Conservation (phyloP, 2,888 invertebrate species). For the Branchipolynoe longqiensis region DNA sequence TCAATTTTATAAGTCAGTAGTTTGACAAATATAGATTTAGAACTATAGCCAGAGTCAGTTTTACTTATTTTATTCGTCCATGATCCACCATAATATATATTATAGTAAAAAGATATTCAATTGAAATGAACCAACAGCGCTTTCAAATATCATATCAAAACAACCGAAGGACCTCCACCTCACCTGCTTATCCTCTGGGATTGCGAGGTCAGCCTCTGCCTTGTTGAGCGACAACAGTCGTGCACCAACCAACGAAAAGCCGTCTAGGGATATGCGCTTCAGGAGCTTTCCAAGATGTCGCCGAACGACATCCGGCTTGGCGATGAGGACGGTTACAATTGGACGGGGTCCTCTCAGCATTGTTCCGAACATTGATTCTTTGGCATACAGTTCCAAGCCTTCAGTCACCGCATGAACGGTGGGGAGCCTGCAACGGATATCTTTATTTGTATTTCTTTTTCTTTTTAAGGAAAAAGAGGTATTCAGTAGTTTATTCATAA, state of each 20-base stretch:
- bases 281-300: conserved; percentile 75
- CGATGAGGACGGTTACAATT: conserved; percentile 74
- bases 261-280: conserved; percentile 75
- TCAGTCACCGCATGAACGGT: neutral
- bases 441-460: too few relatives aligned
- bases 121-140: too few relatives aligned
- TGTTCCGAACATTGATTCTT: conserved; percentile 74
- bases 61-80: too few relatives aligned
- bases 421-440: neutral
- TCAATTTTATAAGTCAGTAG: too few relatives aligned
- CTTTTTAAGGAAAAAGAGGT: too few relatives aligned
- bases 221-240: conserved; percentile 68
- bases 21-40: too few relatives aligned
- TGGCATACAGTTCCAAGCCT: neutral
- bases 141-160: too few relatives aligned
- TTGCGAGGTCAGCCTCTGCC: conserved; percentile 66
- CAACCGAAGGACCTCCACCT: conserved; percentile 2
- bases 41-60: too few relatives aligned
- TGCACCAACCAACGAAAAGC: conserved; percentile 74
- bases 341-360: conserved; percentile 74
- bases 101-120: too few relatives aligned
- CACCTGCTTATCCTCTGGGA: conserved; percentile 70
- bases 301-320: conserved; percentile 75
- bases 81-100: too few relatives aligned
- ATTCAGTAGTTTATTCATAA: too few relatives aligned